These are phyloP conservation scores for Microtus pennsylvanicus DNA, from an alignment of 2,113 vertebrate genomes.

Conservation along the genomic window DNA sequence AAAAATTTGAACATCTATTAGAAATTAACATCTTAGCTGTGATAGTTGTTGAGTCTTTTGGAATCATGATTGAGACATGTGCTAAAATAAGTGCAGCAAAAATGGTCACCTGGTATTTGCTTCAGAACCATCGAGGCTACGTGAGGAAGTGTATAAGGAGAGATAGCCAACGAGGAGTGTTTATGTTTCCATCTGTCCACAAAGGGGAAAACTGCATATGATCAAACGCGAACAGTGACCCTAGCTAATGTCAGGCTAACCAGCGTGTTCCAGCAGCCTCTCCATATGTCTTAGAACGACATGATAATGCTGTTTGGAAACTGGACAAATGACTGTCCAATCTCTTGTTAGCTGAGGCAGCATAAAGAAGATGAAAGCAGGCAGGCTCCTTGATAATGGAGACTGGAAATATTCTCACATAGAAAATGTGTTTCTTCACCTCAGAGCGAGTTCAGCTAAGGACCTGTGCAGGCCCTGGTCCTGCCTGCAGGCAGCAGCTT, in stretches of 20 bases:
- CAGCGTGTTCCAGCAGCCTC: not conserved
- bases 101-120: not conserved
- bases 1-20: not conserved
- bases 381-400: not conserved
- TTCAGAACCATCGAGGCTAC: not conserved
- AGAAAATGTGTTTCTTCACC: not conserved
- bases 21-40: not conserved
- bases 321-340: not conserved
- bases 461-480: not conserved
- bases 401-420: not conserved
- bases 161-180: not conserved
- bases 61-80: not conserved
- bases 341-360: not conserved
- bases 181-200: not conserved
- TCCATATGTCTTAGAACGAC: not conserved
- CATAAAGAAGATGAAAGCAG: not conserved
- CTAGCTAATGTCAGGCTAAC: not conserved
- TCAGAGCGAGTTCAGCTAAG: not conserved
- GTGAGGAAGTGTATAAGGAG: not conserved
- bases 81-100: not conserved
- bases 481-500: not conserved
- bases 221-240: not conserved
- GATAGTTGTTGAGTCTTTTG: not conserved
- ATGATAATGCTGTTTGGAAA: not conserved
- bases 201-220: not conserved